Evolutionary conservation across 2,113 vertebrate species (phyloP), one percentile per base, ranked within the genome.

Genomic region (Mus spicilegus): DNA sequence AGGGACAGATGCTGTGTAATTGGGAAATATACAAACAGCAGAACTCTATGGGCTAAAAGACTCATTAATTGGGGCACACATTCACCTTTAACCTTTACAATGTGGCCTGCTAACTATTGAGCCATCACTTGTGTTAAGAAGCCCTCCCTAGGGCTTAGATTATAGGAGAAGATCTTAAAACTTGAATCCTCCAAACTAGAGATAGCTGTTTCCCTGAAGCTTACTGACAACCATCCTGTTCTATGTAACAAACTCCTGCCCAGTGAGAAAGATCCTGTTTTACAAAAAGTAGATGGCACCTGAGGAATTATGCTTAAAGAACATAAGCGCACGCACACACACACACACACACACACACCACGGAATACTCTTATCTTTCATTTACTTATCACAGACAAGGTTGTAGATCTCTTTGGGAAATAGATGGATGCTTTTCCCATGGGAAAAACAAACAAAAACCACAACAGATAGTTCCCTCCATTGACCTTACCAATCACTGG

Each of bases 401-500:
- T 65, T 70, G 26, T 30, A 46, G 33, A 24, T 4, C 56, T 80
- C 39, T 86, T 56, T 87, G 63, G 69, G 73, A 54, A 96, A 54
- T n/a, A 77, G 72, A 56, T 89, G 65, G 93, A 70, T 70, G 36
- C 33, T 87, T 11, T 94, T n/a, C 46, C 39, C 11, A 82, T 39
- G 22, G 12, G 5, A 24, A 39, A 70, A 33, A 26, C 69, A 72
- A 14, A 26, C 22, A 86, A 54, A 75, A 54, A 42, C 81, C 13
- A 20, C 12, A 56, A 22, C 49, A 84, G 30, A 67, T 36, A 49
- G 24, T 24, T 30, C 51, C n/a, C 28, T 28, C 39, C 1, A 19
- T 82, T 89, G 84, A 94, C 73, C 89, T 92, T 78, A 65, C 56
- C 75, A 9, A 51, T 94, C 77, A 20, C 19, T 22, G 75, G 58